phyloP scores from a whole-genome alignment of 2,888 invertebrate genomes.

The Zaprionus obscuricornis region DNA sequence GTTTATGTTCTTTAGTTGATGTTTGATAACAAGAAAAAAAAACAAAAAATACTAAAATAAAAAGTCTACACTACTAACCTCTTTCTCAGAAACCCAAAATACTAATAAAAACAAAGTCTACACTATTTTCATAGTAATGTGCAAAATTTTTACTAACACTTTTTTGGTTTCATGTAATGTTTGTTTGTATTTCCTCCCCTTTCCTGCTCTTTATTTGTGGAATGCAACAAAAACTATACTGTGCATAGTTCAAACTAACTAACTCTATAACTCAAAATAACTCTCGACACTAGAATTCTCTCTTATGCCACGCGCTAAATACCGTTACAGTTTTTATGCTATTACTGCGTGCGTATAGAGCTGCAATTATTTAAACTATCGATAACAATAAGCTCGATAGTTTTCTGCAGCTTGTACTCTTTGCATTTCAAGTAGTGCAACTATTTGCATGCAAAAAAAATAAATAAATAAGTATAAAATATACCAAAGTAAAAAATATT shows the following conservation, averaged over 20 bases:
- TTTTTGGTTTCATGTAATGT: constrained; percentile 55
- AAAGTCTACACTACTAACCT: constrained; percentile 47
- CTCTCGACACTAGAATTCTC: constrained; percentile 17
- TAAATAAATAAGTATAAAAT: too few relatives aligned
- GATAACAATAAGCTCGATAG: too few relatives aligned
- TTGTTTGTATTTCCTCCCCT: constrained; percentile 45
- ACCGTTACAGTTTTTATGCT: constrained; percentile 18
- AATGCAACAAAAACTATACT: constrained; percentile 53
- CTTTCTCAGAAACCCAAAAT: too few relatives aligned
- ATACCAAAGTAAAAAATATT: too few relatives aligned
- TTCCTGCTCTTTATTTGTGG: constrained; percentile 40
- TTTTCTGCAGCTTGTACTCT: too few relatives aligned
- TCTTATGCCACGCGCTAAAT: constrained; percentile 26
- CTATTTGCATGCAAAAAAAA: too few relatives aligned
- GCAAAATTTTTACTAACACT: constrained; percentile 69
- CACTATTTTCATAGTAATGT: constrained; percentile 63
- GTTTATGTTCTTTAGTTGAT: constrained; percentile 65
- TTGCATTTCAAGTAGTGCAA: too few relatives aligned
- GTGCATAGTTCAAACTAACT: constrained; percentile 62
- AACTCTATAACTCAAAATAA: constrained; percentile 21
- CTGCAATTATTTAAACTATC: constrained; percentile 33
- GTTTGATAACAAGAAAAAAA: constrained; percentile 37
- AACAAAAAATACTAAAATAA: neutral
- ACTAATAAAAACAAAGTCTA: constrained; percentile 35
- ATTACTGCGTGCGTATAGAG: too few relatives aligned